Conservation (phyloP, 2,888 invertebrate species). For the Drosophila pseudotakahashii region DNA sequence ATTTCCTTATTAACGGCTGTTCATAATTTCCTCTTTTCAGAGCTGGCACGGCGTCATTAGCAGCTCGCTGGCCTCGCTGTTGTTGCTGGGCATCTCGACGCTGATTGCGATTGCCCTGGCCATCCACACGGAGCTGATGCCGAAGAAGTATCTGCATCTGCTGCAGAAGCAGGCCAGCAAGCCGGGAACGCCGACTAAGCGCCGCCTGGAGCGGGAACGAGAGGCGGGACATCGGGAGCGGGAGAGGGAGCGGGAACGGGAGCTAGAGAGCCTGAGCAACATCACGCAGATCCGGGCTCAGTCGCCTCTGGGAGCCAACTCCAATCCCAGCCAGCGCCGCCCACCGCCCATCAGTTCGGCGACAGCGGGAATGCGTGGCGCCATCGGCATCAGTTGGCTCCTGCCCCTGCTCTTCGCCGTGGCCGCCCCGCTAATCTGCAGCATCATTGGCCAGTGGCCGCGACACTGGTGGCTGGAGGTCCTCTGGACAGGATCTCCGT, state of each 20-base stretch:
- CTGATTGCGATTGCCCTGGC: conserved; percentile 84
- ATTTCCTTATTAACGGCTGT: conserved; percentile 66
- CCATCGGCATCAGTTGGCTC: conserved; percentile 84
- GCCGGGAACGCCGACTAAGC: conserved; percentile 57
- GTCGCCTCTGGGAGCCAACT: conserved; percentile 45
- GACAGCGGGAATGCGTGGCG: conserved; percentile 81
- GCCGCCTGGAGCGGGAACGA: conserved; percentile 24
- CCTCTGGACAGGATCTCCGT: conserved; percentile 43
- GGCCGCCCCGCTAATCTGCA: conserved; percentile 83
- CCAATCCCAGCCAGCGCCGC: conserved; percentile 4
- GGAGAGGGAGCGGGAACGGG: conserved; percentile 45
- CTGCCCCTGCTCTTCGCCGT: conserved; percentile 84
- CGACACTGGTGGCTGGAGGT: conserved; percentile 88
- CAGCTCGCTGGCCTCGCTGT: conserved; percentile 87
- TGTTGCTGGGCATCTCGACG: conserved; percentile 88
- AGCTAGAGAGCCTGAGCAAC: conserved; percentile 68
- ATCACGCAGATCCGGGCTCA: conserved; percentile 73
- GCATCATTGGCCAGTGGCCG: conserved; percentile 84
- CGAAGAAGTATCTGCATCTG: conserved; percentile 76
- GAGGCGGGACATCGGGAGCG: conserved; percentile 11
- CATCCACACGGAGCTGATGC: conserved; percentile 83
- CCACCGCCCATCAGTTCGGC: conserved; percentile 1
- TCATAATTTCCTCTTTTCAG: conserved; percentile 83
- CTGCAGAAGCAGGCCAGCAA: conserved; percentile 57
- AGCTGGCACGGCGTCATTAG: conserved; percentile 87